A percentile compares a stretch with the other conserved stretches of the same genome.
phyloP scores from a whole-genome alignment of 2,113 vertebrate species.

The Podarcis muralis region DNA sequence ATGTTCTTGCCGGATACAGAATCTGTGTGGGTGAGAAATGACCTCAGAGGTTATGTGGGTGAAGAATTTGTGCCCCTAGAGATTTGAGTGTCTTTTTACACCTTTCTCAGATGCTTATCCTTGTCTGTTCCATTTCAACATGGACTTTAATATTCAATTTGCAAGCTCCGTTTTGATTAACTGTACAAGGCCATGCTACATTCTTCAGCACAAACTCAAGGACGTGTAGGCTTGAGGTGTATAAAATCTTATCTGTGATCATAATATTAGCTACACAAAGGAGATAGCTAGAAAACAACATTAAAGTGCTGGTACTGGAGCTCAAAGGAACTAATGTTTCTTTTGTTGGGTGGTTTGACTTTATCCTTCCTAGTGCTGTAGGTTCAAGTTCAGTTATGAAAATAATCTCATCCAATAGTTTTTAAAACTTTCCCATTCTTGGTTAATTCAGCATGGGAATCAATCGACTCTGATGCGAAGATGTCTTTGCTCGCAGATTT shows the following conservation, averaged over 20 bases:
- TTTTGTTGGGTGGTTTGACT: conserved; percentile 16
- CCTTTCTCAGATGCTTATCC: conserved; percentile 8
- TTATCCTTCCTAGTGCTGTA: not conserved
- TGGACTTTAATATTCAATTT: conserved; percentile 8
- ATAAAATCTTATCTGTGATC: conserved; percentile 48
- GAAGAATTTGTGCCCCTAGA: not conserved
- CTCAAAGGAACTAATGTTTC: conserved; percentile 5
- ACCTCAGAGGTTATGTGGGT: not conserved
- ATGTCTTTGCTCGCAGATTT: not conserved
- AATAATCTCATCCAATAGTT: not conserved
- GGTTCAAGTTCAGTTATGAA: conserved; percentile 43
- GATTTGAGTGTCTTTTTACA: not conserved
- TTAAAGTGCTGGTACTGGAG: not conserved
- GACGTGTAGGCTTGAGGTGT: conserved; percentile 19
- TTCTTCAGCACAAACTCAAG: conserved; percentile 43
- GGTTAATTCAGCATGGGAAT: not conserved
- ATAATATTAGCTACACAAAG: conserved; percentile 37
- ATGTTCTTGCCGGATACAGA: not conserved
- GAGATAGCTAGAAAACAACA: conserved; percentile 45
- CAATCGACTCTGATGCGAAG: not conserved
- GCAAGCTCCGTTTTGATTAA: conserved; percentile 21
- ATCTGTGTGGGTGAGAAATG: conserved; percentile 10
- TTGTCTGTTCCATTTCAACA: not conserved
- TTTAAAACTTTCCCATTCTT: conserved; percentile 25
- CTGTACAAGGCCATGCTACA: conserved; percentile 18